Base-by-base conservation (phyloP, 2,888 invertebrate genomes). In the Papilio gigon region DNA sequence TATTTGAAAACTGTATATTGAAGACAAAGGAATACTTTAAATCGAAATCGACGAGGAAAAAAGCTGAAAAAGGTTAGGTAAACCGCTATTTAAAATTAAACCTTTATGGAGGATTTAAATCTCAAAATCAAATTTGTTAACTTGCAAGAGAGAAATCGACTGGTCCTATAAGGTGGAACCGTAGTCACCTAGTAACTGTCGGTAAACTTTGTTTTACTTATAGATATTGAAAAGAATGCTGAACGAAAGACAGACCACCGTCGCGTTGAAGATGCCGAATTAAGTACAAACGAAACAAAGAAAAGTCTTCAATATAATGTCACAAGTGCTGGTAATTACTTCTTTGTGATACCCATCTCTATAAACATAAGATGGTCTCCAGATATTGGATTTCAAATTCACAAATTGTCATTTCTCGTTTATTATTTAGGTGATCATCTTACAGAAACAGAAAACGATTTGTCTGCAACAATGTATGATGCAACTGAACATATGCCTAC, bases 401-500 rank as follows among this genome's bases (percentile, higher is more conserved):
- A 53, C 14, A 50, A 37, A 20, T 35, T 22, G 37, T 37, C 6
- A 14, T 37, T 37, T 59, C 37, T 37, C 12, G 9, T 40, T 20
- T 60, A 22, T n/a, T 40, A 14, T 60, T 40, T 60, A 37, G 37
- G 25, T 40, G 25, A 60, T n/a, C 37, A 42, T 60, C 35, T 65
- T 70, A 56, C 40, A 65, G 58, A 65, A 47, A 58, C 35, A 35
- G 56, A 47, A 53, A 60, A 65, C 22, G 20, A 33, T 33, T 40
- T 33, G 8, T 25, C 60, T 42, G 50, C 37, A 27, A 27, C 56
- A 25, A 20, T 27, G 9, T 25, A 25, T 59, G 47, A 67, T 33
- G 40, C 27, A 22, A 59, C 4, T 20, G 70, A 70, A 22, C 73
- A 75, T 59, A 67, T 70, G 3, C 68, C 73, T 0, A 77, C 78